phyloP scores from a whole-genome alignment of 2,888 invertebrate species.

The Lysandra coridon region DNA sequence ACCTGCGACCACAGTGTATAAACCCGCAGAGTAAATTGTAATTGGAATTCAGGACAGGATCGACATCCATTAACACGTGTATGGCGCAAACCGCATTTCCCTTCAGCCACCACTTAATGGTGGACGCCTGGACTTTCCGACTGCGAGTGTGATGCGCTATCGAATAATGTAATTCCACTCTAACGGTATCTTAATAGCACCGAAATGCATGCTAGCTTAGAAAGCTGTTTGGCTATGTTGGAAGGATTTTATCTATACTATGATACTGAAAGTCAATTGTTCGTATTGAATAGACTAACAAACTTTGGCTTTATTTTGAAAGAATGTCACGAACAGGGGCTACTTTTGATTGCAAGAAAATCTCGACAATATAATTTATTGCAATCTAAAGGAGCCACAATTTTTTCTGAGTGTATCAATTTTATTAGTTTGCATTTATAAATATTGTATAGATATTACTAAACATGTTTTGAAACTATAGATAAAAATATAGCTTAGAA shows the following conservation, averaged over 20 bases:
- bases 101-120: constrained; percentile 53
- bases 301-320: too few species aligned
- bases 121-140: constrained; percentile 43
- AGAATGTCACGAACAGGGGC: too few species aligned
- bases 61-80: constrained; percentile 46
- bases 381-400: too few species aligned
- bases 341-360: too few species aligned
- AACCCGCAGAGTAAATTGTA: constrained; percentile 33
- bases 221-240: background rate
- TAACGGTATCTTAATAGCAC: constrained; percentile 30
- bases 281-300: too few species aligned
- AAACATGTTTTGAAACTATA: too few species aligned
- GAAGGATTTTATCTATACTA: background rate
- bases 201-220: background rate
- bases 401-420: too few species aligned
- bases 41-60: constrained; percentile 34
- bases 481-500: too few species aligned
- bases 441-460: too few species aligned
- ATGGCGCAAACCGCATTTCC: constrained; percentile 49
- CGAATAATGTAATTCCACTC: constrained; percentile 26
- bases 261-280: background rate
- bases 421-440: too few species aligned
- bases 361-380: too few species aligned
- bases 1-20: constrained; percentile 12
- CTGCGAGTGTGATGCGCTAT: constrained; percentile 41